Conservation (phyloP, 1,140 invertebrate species). For the Dermatophagoides farinae region DNA sequence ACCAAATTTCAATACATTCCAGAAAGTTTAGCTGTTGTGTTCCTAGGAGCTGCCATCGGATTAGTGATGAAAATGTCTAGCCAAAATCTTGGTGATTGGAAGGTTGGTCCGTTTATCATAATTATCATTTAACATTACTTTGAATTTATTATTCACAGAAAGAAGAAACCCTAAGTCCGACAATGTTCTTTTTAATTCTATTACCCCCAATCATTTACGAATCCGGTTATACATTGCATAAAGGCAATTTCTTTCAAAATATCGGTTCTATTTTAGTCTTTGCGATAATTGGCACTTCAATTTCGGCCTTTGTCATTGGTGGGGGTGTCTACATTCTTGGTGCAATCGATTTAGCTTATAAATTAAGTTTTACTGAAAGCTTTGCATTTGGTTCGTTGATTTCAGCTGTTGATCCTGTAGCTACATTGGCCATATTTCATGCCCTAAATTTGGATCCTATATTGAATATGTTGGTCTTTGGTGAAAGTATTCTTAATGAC, state of each 20-base stretch:
- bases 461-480: constrained; percentile 95
- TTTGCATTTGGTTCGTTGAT: constrained; percentile 96
- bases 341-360: constrained; percentile 54
- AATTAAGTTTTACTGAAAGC: constrained; percentile 77
- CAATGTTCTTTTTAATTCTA: constrained; percentile 84
- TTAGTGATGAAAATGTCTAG: constrained; percentile 67
- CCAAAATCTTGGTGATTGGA: constrained; percentile 74
- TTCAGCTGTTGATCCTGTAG: constrained; percentile 69
- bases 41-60: constrained; percentile 72
- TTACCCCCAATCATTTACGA: constrained; percentile 98
- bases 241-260: constrained; percentile 95
- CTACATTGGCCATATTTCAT: constrained; percentile 94
- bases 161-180: constrained; percentile 90
- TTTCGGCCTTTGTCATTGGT: constrained; percentile 81
- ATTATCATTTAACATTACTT: not conserved
- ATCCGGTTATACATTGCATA: constrained; percentile 93
- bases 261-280: constrained; percentile 72
- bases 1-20: constrained; percentile 90
- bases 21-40: constrained; percentile 90
- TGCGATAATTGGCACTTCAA: constrained; percentile 86
- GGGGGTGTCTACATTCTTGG: constrained; percentile 84
- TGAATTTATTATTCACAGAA: constrained; percentile 32
- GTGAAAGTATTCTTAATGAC: constrained; percentile 93
- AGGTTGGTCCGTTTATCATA: constrained; percentile 23
- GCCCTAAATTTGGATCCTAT: constrained; percentile 84